Conservation (phyloP, 1,140 invertebrate species). For the Ceratosolen solmsi region DNA sequence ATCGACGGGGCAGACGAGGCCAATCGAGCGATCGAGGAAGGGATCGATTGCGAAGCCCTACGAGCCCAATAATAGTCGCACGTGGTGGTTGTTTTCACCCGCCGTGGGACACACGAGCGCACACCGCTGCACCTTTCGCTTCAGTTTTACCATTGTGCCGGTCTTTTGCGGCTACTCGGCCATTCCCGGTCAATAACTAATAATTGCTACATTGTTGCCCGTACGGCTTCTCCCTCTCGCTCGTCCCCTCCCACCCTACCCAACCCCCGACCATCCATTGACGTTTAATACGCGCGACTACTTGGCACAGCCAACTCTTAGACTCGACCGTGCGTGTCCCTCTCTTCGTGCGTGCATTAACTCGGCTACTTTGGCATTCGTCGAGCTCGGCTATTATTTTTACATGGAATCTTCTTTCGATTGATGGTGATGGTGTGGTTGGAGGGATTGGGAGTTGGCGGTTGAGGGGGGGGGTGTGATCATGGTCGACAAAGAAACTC, state of each 20-base stretch:
- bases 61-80: not conserved
- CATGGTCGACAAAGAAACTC: not conserved
- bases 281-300: not conserved
- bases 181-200: conserved; percentile 10
- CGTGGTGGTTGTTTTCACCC: not conserved
- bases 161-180: not conserved
- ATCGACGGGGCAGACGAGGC: no score
- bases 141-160: not conserved
- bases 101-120: not conserved
- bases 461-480: no score
- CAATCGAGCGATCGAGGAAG: no score
- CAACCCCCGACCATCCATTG: no score
- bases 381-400: not conserved
- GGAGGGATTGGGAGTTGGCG: no score
- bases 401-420: not conserved
- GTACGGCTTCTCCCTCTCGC: not conserved
- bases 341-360: not conserved
- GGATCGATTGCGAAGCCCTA: conserved; percentile 13
- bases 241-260: no score
- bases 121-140: conserved; percentile 23
- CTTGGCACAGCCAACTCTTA: not conserved
- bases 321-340: not conserved
- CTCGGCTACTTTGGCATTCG: not conserved
- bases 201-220: conserved; percentile 23
- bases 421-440: not conserved